Percentiles rank a stretch among this genome's conserved stretches.
phyloP scores from a whole-genome alignment of 2,797 vertebrate species.

The Serranus cabrilla region DNA sequence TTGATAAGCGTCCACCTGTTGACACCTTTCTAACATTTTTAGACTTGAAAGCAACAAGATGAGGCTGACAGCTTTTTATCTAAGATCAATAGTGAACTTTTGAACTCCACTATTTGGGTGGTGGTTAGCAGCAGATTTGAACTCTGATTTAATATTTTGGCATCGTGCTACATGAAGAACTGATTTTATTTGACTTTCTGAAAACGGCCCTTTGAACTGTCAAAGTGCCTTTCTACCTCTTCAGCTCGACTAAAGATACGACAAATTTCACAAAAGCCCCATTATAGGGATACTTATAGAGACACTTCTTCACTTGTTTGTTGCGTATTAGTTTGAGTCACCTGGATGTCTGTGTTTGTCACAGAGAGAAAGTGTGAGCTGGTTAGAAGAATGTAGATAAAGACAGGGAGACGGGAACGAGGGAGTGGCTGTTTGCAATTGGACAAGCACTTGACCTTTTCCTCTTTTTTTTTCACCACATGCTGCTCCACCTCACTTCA shows the following conservation, averaged over 20 bases:
- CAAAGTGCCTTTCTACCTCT: background rate
- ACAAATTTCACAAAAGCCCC: background rate
- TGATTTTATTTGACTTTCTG: background rate
- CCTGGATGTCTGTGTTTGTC: background rate
- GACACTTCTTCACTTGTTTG: background rate
- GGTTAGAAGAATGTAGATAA: constrained; percentile 34
- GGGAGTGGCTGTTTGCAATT: constrained; percentile 50
- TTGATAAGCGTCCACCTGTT: background rate
- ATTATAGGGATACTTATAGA: background rate
- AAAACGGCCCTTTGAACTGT: background rate
- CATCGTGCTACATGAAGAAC: background rate
- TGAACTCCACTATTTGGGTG: background rate
- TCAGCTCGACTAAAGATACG: background rate
- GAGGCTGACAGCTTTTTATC: background rate
- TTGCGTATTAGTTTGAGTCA: background rate
- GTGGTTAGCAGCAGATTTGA: background rate
- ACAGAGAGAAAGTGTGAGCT: constrained; percentile 22
- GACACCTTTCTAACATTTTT: background rate
- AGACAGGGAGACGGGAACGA: constrained; percentile 24
- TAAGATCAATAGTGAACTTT: background rate
- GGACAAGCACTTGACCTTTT: constrained; percentile 77
- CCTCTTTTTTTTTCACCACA: constrained; percentile 34
- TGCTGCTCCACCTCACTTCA: constrained; percentile 46
- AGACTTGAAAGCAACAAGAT: background rate
- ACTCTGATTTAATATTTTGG: background rate